Evolutionary conservation across 2,888 invertebrate genomes (phyloP), one percentile per base, ranked within the genome.

Genomic region (Lutraria lutraria): DNA sequence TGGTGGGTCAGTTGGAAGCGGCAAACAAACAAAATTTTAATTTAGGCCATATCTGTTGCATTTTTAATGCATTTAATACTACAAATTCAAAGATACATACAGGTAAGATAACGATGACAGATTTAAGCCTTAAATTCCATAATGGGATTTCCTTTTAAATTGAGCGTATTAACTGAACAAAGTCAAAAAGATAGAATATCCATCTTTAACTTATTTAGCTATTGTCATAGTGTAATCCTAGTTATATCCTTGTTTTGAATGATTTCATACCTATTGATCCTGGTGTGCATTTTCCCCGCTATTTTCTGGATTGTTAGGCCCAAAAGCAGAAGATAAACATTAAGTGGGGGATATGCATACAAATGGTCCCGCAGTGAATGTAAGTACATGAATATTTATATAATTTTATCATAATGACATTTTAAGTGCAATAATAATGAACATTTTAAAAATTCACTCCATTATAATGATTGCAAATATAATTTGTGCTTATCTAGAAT

Each of bases 101-200:
- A 19, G 1, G 31, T 68, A 68, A 43, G 83, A 83, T 83, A 83
- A 83, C 83, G n/a, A 13, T 83, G 83, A 83, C 83, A 83, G 34
- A 52, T 25, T 83, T 83, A 83, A 83, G 68, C 83, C 52, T 83
- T 83, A 83, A 83, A 43, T 34, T 68, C 83, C 68, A 52, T 68
- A 52, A 63, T 68, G 21, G 68, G 68, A 83, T 60, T 43, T 43
- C n/a, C 68, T 60, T 43, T 43, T 76, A 68, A 31, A 34, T 76
- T 76, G 76, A 31, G 76, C 15, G 76, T 34, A 76, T 76, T 76
- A 76, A 76, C 76, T 76, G 25, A 76, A 76, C 34, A 34, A 34
- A 34, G 76, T 76, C 34, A 76, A 31, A 19, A 31, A 10, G 19
- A 76, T 34, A 34, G 34, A 16, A 34, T 34, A 76, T 4, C 29